Evolutionary conservation across 2,888 invertebrate species (phyloP).

Genomic region (Meteorus cinctellus): DNA sequence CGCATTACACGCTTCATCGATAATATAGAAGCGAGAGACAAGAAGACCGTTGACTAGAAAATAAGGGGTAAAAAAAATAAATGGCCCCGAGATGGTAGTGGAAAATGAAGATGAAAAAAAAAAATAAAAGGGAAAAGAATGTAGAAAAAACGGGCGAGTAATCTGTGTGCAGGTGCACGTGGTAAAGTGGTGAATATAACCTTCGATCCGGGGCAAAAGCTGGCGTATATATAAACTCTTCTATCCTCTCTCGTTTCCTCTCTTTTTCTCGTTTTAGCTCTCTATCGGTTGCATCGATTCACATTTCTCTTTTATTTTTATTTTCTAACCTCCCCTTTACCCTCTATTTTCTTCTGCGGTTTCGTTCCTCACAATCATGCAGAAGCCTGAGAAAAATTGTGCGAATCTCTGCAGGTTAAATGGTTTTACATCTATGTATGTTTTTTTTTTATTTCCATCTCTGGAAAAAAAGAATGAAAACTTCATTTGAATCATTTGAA

Average conservation of each 20-base stretch:
- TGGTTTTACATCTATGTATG: neutral
- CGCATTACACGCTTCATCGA: constrained; percentile 51
- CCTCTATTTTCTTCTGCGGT: constrained; percentile 9
- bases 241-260: neutral
- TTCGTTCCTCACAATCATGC: constrained; percentile 5
- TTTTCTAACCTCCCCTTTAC: neutral
- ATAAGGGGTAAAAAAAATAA: constrained; percentile 3
- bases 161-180: constrained; percentile 31
- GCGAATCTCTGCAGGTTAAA: constrained; percentile 19
- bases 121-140: neutral
- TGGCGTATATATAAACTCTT: constrained; percentile 34
- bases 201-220: constrained; percentile 38
- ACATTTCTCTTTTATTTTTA: constrained; percentile 12
- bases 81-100: constrained; percentile 3
- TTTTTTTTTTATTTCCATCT: neutral
- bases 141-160: constrained; percentile 28
- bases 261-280: neutral
- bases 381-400: constrained; percentile 1
- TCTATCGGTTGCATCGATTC: constrained; percentile 25
- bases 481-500: neutral
- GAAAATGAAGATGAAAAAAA: constrained; percentile 25
- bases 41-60: constrained; percentile 25
- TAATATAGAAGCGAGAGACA: constrained; percentile 27
- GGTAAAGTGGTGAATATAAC: constrained; percentile 46
- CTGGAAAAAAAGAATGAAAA: neutral